These are phyloP conservation scores for Holothuria glaberrima DNA, from an alignment of 35 echinoderm and acorn worm species.

Conservation along the genomic window DNA sequence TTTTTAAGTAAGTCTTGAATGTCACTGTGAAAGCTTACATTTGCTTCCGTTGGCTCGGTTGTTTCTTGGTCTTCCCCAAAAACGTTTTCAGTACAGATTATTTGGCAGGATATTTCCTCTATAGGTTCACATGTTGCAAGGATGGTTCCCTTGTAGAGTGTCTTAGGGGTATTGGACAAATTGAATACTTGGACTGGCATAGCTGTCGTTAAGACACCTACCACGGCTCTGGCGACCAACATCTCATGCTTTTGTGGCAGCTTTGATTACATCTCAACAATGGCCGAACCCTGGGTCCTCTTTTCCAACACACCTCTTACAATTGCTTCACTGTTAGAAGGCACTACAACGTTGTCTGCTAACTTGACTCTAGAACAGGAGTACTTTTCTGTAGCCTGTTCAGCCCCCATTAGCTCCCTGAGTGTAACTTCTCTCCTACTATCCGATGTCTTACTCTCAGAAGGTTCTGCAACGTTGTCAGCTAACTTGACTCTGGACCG, in stretches of 20 bases:
- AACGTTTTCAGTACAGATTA: too few relatives aligned
- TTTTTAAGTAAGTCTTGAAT: too few relatives aligned
- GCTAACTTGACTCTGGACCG: too few relatives aligned
- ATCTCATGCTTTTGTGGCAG: neutral
- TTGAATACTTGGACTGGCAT: neutral
- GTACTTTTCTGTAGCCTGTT: too few relatives aligned
- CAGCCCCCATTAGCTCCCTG: too few relatives aligned
- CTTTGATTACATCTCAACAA: neutral
- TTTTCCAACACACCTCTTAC: neutral
- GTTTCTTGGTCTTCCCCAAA: too few relatives aligned
- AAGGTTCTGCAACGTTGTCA: too few relatives aligned
- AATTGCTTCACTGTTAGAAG: neutral
- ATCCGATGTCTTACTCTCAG: too few relatives aligned
- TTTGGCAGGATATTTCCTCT: too few relatives aligned
- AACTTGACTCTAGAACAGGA: neutral
- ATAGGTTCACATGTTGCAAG: too few relatives aligned
- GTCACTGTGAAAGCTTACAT: neutral
- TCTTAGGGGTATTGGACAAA: neutral
- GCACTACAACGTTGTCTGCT: neutral
- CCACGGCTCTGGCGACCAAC: neutral
- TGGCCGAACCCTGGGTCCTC: neutral
- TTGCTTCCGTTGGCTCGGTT: conserved; percentile 2
- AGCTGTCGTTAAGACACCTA: neutral
- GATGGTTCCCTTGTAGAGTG: neutral
- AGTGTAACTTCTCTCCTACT: too few relatives aligned